These are phyloP conservation scores for Nematolebias whitei DNA, from an alignment of 2,113 vertebrate genomes.

Conservation along the genomic window DNA sequence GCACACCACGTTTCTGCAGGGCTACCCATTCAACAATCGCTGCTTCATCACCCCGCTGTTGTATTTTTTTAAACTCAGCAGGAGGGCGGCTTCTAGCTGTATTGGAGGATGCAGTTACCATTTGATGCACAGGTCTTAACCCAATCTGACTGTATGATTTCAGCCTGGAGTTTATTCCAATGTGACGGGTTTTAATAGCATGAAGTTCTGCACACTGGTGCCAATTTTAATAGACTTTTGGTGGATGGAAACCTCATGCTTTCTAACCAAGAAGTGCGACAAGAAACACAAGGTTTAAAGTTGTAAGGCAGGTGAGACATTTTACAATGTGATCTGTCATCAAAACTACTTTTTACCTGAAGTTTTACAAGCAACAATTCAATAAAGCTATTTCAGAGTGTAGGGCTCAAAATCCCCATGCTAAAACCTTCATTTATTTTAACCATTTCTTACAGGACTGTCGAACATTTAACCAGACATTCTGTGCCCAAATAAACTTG, in stretches of 20 bases:
- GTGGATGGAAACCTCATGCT: background rate
- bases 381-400: too few species aligned
- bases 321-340: background rate
- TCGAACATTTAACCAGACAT: too few species aligned
- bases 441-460: too few species aligned
- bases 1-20: background rate
- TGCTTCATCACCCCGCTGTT: conserved; percentile 3
- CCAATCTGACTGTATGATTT: conserved; percentile 15
- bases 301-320: background rate
- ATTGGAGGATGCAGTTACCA: conserved; percentile 16
- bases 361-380: background rate
- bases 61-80: background rate
- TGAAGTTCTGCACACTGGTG: conserved; percentile 5
- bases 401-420: too few species aligned
- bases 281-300: conserved; percentile 2
- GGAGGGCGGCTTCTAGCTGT: conserved; percentile 10
- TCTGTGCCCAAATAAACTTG: too few species aligned
- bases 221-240: background rate
- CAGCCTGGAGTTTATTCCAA: conserved; percentile 17
- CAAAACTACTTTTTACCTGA: background rate
- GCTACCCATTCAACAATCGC: background rate
- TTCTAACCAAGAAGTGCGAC: conserved; percentile 1
- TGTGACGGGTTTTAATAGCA: background rate
- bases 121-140: conserved; percentile 16
- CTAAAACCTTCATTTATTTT: too few species aligned